Conservation (phyloP, 2,797 vertebrate species). For the Cirrhinus molitorella region DNA sequence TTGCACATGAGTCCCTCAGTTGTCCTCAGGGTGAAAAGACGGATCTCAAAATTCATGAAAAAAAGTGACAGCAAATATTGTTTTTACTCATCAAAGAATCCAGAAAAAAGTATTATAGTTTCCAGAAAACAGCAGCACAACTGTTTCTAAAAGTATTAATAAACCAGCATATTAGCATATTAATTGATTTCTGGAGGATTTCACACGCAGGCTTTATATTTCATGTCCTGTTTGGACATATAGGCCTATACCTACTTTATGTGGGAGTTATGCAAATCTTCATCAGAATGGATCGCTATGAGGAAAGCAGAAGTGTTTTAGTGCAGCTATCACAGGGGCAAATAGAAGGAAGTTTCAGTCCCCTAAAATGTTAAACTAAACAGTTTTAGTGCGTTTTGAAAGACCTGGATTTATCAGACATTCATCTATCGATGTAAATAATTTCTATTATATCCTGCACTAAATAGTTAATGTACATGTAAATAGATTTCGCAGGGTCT, state of each 20-base stretch:
- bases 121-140: neutral
- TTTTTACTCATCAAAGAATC: too few species aligned
- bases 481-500: neutral
- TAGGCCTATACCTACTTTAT: neutral
- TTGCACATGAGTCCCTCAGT: too few species aligned
- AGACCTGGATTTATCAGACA: neutral
- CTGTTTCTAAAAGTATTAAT: neutral
- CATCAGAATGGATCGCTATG: neutral
- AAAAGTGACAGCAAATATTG: too few species aligned
- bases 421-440: neutral
- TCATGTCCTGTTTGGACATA: neutral
- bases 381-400: neutral
- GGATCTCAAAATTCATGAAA: too few species aligned
- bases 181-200: neutral
- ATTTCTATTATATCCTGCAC: neutral
- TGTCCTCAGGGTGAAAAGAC: too few species aligned
- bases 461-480: neutral
- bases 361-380: too few species aligned
- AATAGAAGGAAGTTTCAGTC: neutral
- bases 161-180: neutral
- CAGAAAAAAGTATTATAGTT: too few species aligned
- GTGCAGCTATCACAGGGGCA: neutral
- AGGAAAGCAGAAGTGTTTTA: neutral
- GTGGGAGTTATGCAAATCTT: slow-evolving; percentile 12
- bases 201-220: too few species aligned